phyloP scores from a whole-genome alignment of 53 echinoderm and acorn worm species.

The Hippasteria phrygiana region DNA sequence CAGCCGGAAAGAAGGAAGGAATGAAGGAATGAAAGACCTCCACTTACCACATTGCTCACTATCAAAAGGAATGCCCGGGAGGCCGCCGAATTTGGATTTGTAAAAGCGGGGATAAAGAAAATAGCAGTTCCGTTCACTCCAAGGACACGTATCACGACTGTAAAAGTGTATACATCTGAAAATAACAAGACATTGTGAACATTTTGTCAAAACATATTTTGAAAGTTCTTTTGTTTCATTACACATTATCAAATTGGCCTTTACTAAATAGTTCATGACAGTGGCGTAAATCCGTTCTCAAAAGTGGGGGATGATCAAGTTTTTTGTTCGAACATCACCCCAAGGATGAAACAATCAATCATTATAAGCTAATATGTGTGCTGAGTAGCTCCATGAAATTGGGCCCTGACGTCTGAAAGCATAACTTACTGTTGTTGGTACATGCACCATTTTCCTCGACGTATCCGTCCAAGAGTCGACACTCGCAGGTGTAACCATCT shows the following conservation, averaged over 20 bases:
- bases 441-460: not conserved
- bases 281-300: too few species aligned
- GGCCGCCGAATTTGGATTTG: constrained; percentile 1
- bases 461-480: constrained; percentile 1
- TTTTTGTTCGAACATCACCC: too few species aligned
- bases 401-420: too few species aligned
- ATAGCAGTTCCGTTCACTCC: constrained; percentile 46
- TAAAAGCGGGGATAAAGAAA: not conserved
- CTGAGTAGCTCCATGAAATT: too few species aligned
- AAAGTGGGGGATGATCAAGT: too few species aligned
- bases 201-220: too few species aligned
- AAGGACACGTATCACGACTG: not conserved
- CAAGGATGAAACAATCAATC: too few species aligned
- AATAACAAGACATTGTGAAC: not conserved
- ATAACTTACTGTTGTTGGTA: not conserved
- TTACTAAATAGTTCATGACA: too few species aligned
- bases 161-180: not conserved
- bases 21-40: not conserved
- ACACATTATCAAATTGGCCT: too few species aligned
- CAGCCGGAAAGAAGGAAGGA: too few species aligned
- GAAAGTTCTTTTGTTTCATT: too few species aligned
- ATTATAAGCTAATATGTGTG: too few species aligned
- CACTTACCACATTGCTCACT: constrained; percentile 5
- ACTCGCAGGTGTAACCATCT: constrained; percentile 29
- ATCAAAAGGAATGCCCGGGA: not conserved